Percentiles rank a stretch among this genome's conserved stretches.
These are phyloP conservation scores for Hyperoplus immaculatus DNA, from an alignment of 2,797 vertebrate genomes.

Conservation along the genomic window DNA sequence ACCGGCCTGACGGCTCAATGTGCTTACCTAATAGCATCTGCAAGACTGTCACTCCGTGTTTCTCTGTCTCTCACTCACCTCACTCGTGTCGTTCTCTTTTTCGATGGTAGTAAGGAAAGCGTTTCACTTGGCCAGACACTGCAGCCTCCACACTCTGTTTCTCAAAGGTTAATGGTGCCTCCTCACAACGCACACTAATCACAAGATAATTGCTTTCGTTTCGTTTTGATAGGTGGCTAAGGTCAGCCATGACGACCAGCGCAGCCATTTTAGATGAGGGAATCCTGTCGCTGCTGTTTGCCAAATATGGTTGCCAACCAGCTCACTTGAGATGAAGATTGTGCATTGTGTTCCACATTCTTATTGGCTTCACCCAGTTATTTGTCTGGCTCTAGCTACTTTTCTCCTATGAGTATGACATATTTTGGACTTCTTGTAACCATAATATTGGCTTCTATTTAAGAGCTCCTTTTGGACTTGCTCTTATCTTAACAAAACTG, in stretches of 20 bases:
- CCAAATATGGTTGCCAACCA: conserved; percentile 29
- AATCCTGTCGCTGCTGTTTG: conserved; percentile 33
- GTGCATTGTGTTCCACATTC: neutral
- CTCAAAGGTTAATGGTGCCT: conserved; percentile 84
- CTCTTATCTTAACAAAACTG: conserved; percentile 30
- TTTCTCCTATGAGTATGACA: neutral
- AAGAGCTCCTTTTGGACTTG: conserved; percentile 11
- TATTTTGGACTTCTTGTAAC: no score
- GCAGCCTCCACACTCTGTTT: conserved; percentile 72
- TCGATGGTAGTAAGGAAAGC: conserved; percentile 52
- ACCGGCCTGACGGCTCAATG: conserved; percentile 81
- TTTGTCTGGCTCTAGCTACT: neutral
- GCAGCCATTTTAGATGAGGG: conserved; percentile 61
- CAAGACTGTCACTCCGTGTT: conserved; percentile 74
- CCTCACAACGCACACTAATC: conserved; percentile 79
- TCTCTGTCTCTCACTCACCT: conserved; percentile 51
- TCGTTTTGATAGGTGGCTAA: conserved; percentile 65
- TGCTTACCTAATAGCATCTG: conserved; percentile 86
- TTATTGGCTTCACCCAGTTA: neutral
- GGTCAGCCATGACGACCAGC: conserved; percentile 66
- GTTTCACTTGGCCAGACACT: conserved; percentile 71
- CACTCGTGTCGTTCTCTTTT: conserved; percentile 34
- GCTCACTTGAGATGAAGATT: conserved; percentile 1
- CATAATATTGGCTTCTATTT: neutral
- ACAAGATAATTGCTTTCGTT: conserved; percentile 79